A percentile compares a stretch with the other conserved stretches of the same genome.
phyloP scores from a whole-genome alignment of 2,113 vertebrate genomes.

The Tragulus kanchil region DNA sequence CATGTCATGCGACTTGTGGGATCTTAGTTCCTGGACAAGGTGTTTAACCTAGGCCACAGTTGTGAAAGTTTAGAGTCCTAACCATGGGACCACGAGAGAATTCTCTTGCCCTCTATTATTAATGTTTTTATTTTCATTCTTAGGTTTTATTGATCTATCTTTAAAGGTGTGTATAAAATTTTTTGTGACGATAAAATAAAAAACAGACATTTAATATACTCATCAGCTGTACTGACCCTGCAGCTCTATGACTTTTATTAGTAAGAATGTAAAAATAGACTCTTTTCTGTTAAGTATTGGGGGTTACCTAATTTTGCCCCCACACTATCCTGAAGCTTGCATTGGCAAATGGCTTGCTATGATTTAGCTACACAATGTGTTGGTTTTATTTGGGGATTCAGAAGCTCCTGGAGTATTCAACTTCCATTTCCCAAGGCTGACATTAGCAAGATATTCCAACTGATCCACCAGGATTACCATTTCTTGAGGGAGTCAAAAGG shows the following conservation, averaged over 20 bases:
- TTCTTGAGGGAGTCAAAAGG: background rate
- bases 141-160: background rate
- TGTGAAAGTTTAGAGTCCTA: no score
- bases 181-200: background rate
- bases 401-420: background rate
- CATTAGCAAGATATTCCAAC: background rate
- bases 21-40: no score
- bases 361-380: background rate
- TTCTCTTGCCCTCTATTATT: no score
- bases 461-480: background rate
- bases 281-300: background rate
- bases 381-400: background rate
- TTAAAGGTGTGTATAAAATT: background rate
- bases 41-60: no score
- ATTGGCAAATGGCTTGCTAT: background rate
- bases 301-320: background rate
- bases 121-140: background rate
- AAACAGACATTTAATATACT: background rate
- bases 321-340: background rate
- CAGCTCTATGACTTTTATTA: background rate
- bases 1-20: no score
- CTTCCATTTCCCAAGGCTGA: background rate
- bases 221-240: background rate
- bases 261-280: background rate
- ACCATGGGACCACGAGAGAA: no score